Percentiles rank a stretch among this genome's conserved stretches.
phyloP scores from a whole-genome alignment of 1,140 invertebrate species.

The Campoletis sonorensis region DNA sequence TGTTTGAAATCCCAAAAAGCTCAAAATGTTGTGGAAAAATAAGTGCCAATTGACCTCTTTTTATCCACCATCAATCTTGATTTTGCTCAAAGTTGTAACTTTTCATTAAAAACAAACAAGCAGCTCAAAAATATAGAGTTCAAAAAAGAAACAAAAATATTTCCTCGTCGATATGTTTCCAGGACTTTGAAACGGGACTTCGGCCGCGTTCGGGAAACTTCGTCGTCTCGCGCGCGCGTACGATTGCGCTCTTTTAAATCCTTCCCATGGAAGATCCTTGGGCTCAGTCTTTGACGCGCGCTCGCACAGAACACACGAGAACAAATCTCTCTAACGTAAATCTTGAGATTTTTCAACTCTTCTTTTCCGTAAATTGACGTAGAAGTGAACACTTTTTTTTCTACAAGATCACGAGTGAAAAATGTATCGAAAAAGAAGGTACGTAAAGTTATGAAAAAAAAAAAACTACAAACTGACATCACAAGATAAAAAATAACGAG shows the following conservation, averaged over 20 bases:
- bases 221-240: conserved; percentile 31
- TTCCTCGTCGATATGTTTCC: not conserved
- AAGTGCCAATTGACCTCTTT: not conserved
- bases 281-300: conserved; percentile 50
- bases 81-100: not conserved
- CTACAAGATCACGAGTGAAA: conserved; percentile 17
- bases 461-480: not conserved
- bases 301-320: conserved; percentile 35
- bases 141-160: not conserved
- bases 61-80: not conserved
- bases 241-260: conserved; percentile 47
- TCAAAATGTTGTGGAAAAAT: too few relatives aligned
- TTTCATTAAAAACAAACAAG: not conserved
- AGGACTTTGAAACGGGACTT: conserved; percentile 39
- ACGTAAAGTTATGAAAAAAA: conserved; percentile 14
- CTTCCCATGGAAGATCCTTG: conserved; percentile 31
- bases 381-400: conserved; percentile 11
- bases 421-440: conserved; percentile 39
- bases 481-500: not conserved
- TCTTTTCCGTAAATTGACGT: not conserved
- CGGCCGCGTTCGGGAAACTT: conserved; percentile 46
- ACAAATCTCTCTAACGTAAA: not conserved
- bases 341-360: conserved; percentile 2
- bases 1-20: too few relatives aligned
- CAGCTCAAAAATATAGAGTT: not conserved